Conservation (phyloP, 2,888 invertebrate species). For the Erynnis tages region DNA sequence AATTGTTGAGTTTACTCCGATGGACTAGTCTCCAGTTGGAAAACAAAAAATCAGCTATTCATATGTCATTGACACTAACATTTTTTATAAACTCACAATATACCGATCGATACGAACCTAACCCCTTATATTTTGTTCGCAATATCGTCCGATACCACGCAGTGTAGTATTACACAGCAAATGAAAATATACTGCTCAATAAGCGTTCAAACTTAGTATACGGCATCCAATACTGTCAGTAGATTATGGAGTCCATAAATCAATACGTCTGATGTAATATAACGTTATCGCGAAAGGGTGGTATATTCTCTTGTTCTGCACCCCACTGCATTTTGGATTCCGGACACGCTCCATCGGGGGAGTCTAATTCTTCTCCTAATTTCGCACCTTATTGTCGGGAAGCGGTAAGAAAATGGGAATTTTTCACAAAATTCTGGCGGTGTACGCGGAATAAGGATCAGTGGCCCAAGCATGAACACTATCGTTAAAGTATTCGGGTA, state of each 20-base stretch:
- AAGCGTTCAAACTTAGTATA: slow-evolving; percentile 30
- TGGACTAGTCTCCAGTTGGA: no score
- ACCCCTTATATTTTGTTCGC: no score
- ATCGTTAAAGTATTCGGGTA: no score
- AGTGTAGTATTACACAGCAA: not conserved
- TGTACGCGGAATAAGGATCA: slow-evolving; percentile 40
- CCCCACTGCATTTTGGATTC: slow-evolving; percentile 60
- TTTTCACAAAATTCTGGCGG: slow-evolving; percentile 60
- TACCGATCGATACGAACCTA: no score
- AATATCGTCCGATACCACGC: no score
- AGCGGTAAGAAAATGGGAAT: slow-evolving; percentile 67
- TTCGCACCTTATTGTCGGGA: slow-evolving; percentile 76
- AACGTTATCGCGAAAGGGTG: slow-evolving; percentile 28
- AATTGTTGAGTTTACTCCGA: no score
- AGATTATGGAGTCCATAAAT: slow-evolving; percentile 20
- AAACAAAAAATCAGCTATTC: no score
- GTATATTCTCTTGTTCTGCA: slow-evolving; percentile 36
- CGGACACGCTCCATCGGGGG: slow-evolving; percentile 64
- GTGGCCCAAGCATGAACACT: no score
- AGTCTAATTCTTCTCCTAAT: slow-evolving; percentile 78
- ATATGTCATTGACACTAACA: no score
- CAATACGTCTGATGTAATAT: slow-evolving; percentile 24
- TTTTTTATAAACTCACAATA: no score
- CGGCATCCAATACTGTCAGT: slow-evolving; percentile 14
- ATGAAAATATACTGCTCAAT: slow-evolving; percentile 12